Evolutionary conservation across 2,797 vertebrate genomes (phyloP), one percentile per base, ranked within the genome.

Genomic region (Erithacus rubecula): DNA sequence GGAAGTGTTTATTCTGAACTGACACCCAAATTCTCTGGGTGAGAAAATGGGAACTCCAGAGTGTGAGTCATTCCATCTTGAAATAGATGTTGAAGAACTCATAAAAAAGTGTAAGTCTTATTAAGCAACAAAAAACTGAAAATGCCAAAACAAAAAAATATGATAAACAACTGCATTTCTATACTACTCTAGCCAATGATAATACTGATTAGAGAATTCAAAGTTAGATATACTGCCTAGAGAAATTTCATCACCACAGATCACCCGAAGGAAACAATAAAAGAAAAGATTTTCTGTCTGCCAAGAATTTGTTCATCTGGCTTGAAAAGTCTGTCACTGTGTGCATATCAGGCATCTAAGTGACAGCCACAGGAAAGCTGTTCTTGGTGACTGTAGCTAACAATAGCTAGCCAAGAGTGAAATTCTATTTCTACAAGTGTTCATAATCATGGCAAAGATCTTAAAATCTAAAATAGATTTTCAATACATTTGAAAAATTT

Each of bases 1-100:
- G 70, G 22, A 86, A 59, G 17, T 81, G 47, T 76, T 93, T 82
- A 52, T 79, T 92, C 67, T 87, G 39, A 75, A 55, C 29, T 63
- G 32, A 52, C 51, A 88, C 29, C 19, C 52, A 78, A 34, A 65
- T 88, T 84, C 65, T 84, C 19, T 4, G 49, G 10, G 41, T 34
- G 47, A 91, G 77, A 95, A 94, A 94, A 87, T 43, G 49, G 92
- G 56, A 89, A 90, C 41, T 89, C 70, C 81, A 69, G 29, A 51
- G 27, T 56, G 55, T 84, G 89, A 94, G 39, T 84, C 55, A 87
- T 51, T 72, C 19, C 6, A 14, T 87, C 43, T 78, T 87, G 90
- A 95, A 93, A 87, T 55, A 94, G 26, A 19, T 41, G 11, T 34
- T 21, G 37, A 84, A 86, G 20, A 87, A 43, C 3, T 89, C 24